phyloP scores from a whole-genome alignment of 2,888 invertebrate genomes.

The Dasysyrphus albostriatus region DNA sequence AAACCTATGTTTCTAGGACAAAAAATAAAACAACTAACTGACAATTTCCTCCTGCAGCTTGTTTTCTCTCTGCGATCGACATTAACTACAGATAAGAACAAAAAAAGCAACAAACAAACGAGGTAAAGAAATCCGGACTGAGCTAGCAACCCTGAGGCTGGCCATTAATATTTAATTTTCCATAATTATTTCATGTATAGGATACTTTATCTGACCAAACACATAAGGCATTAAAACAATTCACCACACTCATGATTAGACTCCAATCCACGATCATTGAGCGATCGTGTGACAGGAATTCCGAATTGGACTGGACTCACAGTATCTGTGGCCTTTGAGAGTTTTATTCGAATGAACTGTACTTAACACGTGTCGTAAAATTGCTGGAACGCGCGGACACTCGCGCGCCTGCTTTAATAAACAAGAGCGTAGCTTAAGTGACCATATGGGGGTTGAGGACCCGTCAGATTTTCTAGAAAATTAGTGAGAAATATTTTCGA shows the following conservation, averaged over 20 bases:
- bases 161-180: conserved; percentile 75
- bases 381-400: conserved; percentile 64
- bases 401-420: background rate
- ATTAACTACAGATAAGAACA: background rate
- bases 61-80: conserved; percentile 10
- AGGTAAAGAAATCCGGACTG: conserved; percentile 57
- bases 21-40: conserved; percentile 33
- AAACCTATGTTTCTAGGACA: conserved; percentile 7
- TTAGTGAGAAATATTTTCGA: background rate
- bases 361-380: conserved; percentile 70
- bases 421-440: background rate
- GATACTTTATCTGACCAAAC: conserved; percentile 47
- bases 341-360: conserved; percentile 17
- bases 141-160: conserved; percentile 66
- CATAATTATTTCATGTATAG: conserved; percentile 75
- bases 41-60: conserved; percentile 53
- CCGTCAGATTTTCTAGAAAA: background rate
- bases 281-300: conserved; percentile 71
- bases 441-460: background rate
- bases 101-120: background rate
- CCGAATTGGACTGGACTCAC: conserved; percentile 59
- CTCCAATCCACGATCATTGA: conserved; percentile 61
- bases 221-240: conserved; percentile 30
- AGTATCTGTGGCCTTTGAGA: background rate
- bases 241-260: conserved; percentile 56